These are phyloP conservation scores for Ophioderma brevispina DNA, from an alignment of 35 echinoderm and acorn worm species.

Conservation along the genomic window DNA sequence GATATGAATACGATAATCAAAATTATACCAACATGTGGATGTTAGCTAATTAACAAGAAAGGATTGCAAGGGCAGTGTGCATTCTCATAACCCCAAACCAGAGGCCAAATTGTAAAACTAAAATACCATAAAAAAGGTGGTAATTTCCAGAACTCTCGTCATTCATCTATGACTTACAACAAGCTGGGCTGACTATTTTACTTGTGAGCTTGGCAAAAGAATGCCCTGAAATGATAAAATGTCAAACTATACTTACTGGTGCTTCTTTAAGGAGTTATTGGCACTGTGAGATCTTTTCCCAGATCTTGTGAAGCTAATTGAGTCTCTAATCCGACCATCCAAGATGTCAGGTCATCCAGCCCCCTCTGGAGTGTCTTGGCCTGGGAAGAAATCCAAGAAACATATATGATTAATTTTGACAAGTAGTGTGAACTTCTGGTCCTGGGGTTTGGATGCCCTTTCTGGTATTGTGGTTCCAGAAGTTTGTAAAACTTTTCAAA, in stretches of 20 bases:
- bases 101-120: too few species aligned
- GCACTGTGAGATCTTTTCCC: constrained; percentile 82
- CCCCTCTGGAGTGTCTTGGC: constrained; percentile 72
- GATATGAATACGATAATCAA: too few species aligned
- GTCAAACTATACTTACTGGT: constrained; percentile 46
- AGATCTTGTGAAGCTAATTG: constrained; percentile 73
- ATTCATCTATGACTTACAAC: too few species aligned
- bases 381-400: constrained; percentile 20
- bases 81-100: too few species aligned
- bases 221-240: too few species aligned
- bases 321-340: constrained; percentile 66
- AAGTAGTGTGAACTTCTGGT: neutral
- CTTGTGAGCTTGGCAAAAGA: too few species aligned
- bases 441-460: neutral
- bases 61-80: too few species aligned
- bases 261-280: constrained; percentile 83
- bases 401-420: neutral
- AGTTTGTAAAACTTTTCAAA: neutral
- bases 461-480: neutral
- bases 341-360: constrained; percentile 58
- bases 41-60: too few species aligned
- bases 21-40: too few species aligned
- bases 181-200: too few species aligned
- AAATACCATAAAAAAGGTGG: too few species aligned
- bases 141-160: too few species aligned